Conservation (phyloP, 2,113 vertebrate genomes). For the Ivindomyrus marchei region DNA sequence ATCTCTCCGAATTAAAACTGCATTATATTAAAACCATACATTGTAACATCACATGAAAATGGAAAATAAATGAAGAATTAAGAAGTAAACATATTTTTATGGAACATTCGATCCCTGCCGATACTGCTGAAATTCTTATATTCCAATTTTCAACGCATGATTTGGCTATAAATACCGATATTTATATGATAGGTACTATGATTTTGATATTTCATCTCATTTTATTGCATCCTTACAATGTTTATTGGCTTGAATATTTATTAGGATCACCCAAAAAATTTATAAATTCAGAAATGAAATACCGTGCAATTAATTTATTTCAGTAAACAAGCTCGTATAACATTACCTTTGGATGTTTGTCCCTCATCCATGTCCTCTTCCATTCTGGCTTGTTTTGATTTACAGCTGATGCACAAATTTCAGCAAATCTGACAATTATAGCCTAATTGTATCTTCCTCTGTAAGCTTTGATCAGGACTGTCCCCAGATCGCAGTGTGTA, state of each 20-base stretch:
- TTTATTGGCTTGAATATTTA: background rate
- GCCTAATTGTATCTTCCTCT: slow-evolving; percentile 55
- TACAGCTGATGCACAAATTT: slow-evolving; percentile 58
- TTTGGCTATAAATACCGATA: background rate
- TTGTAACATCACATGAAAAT: background rate
- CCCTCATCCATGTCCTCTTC: slow-evolving; percentile 99
- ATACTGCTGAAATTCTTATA: slow-evolving; percentile 29
- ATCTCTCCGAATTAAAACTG: slow-evolving; percentile 52
- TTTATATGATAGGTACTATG: background rate
- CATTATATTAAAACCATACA: slow-evolving; percentile 52
- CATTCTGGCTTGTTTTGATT: slow-evolving; percentile 71
- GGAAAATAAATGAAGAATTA: background rate
- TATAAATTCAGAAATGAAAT: background rate
- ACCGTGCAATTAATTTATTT: background rate
- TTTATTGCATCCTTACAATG: background rate
- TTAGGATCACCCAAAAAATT: background rate
- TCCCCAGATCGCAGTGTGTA: slow-evolving; percentile 62
- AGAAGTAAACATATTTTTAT: slow-evolving; percentile 51
- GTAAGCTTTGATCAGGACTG: slow-evolving; percentile 63
- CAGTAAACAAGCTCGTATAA: slow-evolving; percentile 20
- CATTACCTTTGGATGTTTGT: slow-evolving; percentile 95
- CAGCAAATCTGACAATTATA: slow-evolving; percentile 64
- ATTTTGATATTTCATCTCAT: background rate
- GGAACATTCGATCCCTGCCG: slow-evolving; percentile 23
- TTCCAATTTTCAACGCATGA: no score